phyloP scores from a whole-genome alignment of 2,113 vertebrate genomes.

The Lanius ludovicianus region DNA sequence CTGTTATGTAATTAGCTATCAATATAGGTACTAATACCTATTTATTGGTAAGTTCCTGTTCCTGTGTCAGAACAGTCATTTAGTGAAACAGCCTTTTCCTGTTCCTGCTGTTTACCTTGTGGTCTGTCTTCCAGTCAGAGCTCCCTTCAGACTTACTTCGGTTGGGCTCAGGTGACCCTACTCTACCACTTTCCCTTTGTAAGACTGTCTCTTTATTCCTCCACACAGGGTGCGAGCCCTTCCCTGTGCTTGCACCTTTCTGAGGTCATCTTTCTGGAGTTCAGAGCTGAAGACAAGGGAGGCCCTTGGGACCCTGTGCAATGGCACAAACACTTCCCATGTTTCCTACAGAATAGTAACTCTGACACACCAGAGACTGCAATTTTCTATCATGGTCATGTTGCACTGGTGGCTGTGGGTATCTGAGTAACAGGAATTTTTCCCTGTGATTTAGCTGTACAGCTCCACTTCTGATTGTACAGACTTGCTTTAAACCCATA shows the following conservation, averaged over 20 bases:
- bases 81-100: not conserved
- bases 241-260: not conserved
- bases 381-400: not conserved
- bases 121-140: not conserved
- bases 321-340: not conserved
- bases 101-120: not conserved
- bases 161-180: not conserved
- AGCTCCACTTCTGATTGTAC: not conserved
- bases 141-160: not conserved
- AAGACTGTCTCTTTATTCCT: not conserved
- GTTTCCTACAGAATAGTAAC: not conserved
- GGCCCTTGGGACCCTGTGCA: not conserved
- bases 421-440: not conserved
- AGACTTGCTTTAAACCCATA: not conserved
- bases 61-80: not conserved
- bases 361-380: not conserved
- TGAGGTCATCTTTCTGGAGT: not conserved
- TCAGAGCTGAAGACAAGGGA: not conserved
- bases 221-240: not conserved
- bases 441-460: not conserved
- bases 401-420: not conserved
- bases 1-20: not conserved
- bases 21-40: not conserved
- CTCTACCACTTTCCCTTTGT: not conserved
- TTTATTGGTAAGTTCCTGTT: not conserved